Evolutionary conservation across 30 jellyfish, hydroid and myxozoan genomes (phyloP).

Genomic region (Aurelia coerulea): DNA sequence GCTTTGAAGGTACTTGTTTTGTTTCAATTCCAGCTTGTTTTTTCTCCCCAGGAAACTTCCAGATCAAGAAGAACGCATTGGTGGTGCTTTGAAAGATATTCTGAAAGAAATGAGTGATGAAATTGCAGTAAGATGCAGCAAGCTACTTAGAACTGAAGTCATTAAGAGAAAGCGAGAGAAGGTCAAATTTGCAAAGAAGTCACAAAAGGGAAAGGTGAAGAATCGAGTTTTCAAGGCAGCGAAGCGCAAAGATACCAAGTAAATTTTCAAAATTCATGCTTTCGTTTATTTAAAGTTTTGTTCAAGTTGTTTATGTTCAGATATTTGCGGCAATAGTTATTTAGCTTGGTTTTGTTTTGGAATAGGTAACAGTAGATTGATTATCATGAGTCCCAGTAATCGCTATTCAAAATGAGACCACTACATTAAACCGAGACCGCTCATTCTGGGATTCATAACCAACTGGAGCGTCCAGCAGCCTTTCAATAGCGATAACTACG

Average conservation of each 20-base stretch:
- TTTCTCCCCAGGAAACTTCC: conserved; percentile 43
- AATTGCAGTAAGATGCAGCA: not conserved
- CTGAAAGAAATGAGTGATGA: conserved; percentile 21
- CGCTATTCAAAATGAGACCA: too few relatives aligned
- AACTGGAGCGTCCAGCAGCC: too few relatives aligned
- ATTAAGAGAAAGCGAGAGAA: not conserved
- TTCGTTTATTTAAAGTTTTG: not conserved
- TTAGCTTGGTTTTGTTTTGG: not conserved
- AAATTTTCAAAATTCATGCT: not conserved
- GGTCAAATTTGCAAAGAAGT: not conserved
- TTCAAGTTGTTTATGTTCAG: not conserved
- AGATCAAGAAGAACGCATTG: conserved; percentile 45
- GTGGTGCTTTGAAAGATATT: conserved; percentile 24
- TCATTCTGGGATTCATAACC: not conserved
- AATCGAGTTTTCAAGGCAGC: too few relatives aligned
- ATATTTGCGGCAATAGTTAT: not conserved
- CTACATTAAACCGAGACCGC: too few relatives aligned
- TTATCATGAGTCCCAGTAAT: too few relatives aligned
- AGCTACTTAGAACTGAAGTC: not conserved
- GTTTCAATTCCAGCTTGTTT: not conserved
- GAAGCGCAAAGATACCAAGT: not conserved
- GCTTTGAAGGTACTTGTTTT: not conserved
- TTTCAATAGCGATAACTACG: too few relatives aligned
- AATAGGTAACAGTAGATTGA: not conserved
- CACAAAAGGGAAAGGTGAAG: not conserved